phyloP scores from a whole-genome alignment of 2,797 vertebrate genomes.

The Glyptemys insculpta region DNA sequence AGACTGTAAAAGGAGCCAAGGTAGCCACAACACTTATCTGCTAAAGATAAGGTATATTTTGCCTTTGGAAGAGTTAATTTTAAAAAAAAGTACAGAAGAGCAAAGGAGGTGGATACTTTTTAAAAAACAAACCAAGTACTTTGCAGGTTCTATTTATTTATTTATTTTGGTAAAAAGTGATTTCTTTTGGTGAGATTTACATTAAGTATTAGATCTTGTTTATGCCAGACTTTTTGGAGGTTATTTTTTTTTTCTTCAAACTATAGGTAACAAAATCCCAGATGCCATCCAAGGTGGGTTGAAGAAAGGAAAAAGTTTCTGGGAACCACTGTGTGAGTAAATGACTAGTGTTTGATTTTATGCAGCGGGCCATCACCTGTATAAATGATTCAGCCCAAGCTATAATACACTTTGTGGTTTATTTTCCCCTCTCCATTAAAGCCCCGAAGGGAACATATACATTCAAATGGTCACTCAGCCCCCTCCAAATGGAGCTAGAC shows the following conservation, averaged over 20 bases:
- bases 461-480: not conserved
- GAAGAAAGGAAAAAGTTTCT: not conserved
- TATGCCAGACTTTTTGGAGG: not conserved
- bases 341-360: conserved; percentile 1
- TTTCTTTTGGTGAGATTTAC: not conserved
- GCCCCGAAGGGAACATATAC: conserved; percentile 29
- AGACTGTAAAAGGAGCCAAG: not conserved
- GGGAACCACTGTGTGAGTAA: not conserved
- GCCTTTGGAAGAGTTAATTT: not conserved
- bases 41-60: not conserved
- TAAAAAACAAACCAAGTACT: not conserved
- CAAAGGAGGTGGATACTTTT: not conserved
- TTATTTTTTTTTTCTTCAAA: conserved; percentile 14
- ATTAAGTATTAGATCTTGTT: not conserved
- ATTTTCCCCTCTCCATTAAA: conserved; percentile 46
- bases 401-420: conserved; percentile 44
- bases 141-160: not conserved
- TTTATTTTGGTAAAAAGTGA: not conserved
- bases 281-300: not conserved
- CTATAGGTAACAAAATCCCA: not conserved
- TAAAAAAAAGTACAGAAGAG: not conserved
- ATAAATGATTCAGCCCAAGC: conserved; percentile 42
- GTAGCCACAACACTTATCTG: not conserved
- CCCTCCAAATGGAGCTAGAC: not conserved
- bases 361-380: conserved; percentile 1